A percentile compares a stretch with the other conserved stretches of the same genome.
Evolutionary conservation across 2,113 vertebrate genomes (phyloP).

Genomic region (Dipodomys ordii): DNA sequence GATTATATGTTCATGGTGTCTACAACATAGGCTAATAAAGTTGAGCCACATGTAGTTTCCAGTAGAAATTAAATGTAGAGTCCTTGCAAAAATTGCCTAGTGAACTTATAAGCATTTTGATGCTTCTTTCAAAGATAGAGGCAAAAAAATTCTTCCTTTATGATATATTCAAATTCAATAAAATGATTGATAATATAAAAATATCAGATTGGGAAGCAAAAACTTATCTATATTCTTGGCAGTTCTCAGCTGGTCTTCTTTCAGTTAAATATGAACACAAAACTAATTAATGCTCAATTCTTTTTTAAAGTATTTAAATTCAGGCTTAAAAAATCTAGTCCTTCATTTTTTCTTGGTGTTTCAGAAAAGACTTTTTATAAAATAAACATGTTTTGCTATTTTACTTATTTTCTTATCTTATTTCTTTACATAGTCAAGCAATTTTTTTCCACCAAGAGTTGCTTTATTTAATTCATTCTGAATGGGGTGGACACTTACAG

Average conservation of each 20-base stretch:
- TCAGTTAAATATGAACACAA: conserved; percentile 20
- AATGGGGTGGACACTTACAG: not conserved
- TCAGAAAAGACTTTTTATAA: not conserved
- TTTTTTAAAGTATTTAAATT: not conserved
- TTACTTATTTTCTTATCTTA: conserved; percentile 5
- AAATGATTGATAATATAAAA: conserved; percentile 5
- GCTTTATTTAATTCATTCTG: conserved; percentile 5
- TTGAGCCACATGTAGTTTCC: not conserved
- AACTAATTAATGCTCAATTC: not conserved
- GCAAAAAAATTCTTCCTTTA: not conserved
- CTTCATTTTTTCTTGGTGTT: not conserved
- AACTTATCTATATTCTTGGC: not conserved
- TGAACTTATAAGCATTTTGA: not conserved
- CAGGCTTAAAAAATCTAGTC: not conserved
- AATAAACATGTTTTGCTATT: not conserved
- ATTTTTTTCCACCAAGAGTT: not conserved
- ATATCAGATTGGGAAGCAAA: not conserved
- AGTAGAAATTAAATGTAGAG: not conserved
- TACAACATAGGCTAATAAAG: not conserved
- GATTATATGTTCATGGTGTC: not conserved
- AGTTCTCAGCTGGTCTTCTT: not conserved
- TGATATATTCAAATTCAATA: not conserved
- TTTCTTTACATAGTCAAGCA: conserved; percentile 39
- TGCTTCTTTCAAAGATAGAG: not conserved
- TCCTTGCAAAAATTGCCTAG: not conserved